Conservation (phyloP, 92 coral and sea anemone species). For the Porites lobata region DNA sequence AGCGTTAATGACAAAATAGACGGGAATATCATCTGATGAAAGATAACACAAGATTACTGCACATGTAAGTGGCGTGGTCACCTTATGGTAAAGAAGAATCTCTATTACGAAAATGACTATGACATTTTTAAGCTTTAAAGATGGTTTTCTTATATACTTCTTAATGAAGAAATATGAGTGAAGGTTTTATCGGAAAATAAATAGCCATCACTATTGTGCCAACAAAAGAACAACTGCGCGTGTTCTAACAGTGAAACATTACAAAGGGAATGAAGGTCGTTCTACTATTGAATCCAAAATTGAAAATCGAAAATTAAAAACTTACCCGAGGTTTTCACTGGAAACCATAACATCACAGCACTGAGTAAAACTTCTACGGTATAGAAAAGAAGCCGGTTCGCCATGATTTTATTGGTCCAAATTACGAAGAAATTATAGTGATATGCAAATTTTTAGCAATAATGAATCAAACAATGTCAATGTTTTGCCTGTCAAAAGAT, state of each 20-base stretch:
- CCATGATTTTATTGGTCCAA: slow-evolving; percentile 7
- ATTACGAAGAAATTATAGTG: slow-evolving; percentile 3
- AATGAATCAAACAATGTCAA: slow-evolving; percentile 20
- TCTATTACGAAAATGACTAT: neutral
- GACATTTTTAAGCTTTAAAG: neutral
- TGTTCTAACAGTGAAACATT: neutral
- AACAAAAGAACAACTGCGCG: neutral
- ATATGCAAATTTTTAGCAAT: slow-evolving; percentile 25
- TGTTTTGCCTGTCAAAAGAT: slow-evolving; percentile 13
- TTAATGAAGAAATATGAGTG: neutral
- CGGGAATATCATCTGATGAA: neutral
- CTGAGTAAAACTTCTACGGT: neutral
- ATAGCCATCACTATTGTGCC: neutral
- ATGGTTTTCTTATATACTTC: neutral
- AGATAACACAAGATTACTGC: neutral
- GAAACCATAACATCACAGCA: neutral
- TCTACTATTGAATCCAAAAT: neutral
- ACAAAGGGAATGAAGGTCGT: neutral
- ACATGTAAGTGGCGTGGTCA: slow-evolving; percentile 43
- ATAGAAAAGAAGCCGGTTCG: neutral
- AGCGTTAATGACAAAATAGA: slow-evolving; percentile 8
- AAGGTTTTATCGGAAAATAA: neutral
- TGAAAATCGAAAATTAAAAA: neutral
- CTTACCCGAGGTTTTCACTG: slow-evolving; percentile 32
- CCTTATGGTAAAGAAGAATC: neutral